Percentiles rank a stretch among this genome's conserved stretches.
phyloP scores from a whole-genome alignment of 2,797 vertebrate genomes.

The Myiotriccus ornatus region DNA sequence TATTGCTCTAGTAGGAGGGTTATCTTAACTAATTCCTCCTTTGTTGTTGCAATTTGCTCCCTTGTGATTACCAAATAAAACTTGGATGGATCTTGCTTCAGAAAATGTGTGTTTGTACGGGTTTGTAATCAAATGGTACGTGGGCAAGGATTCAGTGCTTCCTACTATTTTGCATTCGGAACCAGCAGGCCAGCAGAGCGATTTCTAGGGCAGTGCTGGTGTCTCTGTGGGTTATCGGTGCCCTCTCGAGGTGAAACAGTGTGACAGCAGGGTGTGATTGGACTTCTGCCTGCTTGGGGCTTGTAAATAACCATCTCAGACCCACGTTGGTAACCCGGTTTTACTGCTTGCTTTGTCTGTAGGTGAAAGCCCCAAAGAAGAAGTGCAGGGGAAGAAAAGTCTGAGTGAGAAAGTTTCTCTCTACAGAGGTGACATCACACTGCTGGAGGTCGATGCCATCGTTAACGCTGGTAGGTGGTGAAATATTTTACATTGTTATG shows the following conservation, averaged over 20 bases:
- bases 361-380: constrained; percentile 83
- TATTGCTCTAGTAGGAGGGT: not conserved
- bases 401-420: constrained; percentile 92
- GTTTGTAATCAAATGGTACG: not conserved
- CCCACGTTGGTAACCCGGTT: not conserved
- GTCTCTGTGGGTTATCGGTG: not conserved
- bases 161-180: not conserved
- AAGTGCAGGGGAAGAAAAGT: constrained; percentile 71
- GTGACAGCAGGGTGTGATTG: not conserved
- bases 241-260: constrained; percentile 24
- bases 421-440: constrained; percentile 95
- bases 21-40: not conserved
- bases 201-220: not conserved
- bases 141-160: not conserved
- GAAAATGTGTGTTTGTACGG: accelerated
- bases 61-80: not conserved
- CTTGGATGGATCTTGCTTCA: not conserved
- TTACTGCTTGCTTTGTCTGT: constrained; percentile 26
- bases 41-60: not conserved
- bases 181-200: not conserved
- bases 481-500: not conserved
- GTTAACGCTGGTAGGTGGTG: constrained; percentile 93
- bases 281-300: not conserved
- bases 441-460: constrained; percentile 93
- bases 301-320: not conserved